A percentile compares a stretch with the other conserved stretches of the same genome.
phyloP scores from a whole-genome alignment of 1,140 invertebrate genomes.

The Sminthurides bifidus region DNA sequence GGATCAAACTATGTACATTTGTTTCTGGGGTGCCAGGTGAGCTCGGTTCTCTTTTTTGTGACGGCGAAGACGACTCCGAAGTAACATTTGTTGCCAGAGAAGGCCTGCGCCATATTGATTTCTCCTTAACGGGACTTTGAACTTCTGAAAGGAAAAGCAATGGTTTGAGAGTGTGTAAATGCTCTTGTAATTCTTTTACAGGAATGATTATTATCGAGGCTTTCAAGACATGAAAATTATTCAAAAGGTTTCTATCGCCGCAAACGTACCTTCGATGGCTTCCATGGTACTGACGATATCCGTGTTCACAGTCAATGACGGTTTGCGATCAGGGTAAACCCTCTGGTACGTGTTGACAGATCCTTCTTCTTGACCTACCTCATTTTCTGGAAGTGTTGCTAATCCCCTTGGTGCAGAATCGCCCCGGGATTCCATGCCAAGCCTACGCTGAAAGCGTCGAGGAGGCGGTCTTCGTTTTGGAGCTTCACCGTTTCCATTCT shows the following conservation, averaged over 20 bases:
- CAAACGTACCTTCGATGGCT: conserved; percentile 59
- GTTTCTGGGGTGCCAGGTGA: too few relatives aligned
- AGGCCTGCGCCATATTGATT: conserved; percentile 60
- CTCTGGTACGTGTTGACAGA: conserved; percentile 44
- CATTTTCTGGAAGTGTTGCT: conserved; percentile 57
- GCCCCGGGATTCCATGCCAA: conserved; percentile 61
- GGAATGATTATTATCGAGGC: background rate
- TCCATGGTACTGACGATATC: conserved; percentile 74
- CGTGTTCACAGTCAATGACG: conserved; percentile 61
- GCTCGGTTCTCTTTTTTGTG: too few relatives aligned
- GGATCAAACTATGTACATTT: too few relatives aligned
- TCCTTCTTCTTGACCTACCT: conserved; percentile 36
- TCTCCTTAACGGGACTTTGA: conserved; percentile 53
- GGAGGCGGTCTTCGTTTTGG: conserved; percentile 49
- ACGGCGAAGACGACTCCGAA: too few relatives aligned
- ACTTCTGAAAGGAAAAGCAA: conserved; percentile 46
- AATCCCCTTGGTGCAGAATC: conserved; percentile 60
- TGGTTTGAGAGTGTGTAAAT: background rate
- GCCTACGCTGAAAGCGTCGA: conserved; percentile 53
- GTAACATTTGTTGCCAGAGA: conserved; percentile 7
- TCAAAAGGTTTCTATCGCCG: background rate
- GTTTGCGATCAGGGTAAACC: conserved; percentile 64
- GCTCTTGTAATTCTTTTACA: background rate
- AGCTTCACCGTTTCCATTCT: conserved; percentile 60
- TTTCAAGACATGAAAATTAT: background rate